Conservation (phyloP, 2,888 invertebrate genomes). For the Molorchus minor region DNA sequence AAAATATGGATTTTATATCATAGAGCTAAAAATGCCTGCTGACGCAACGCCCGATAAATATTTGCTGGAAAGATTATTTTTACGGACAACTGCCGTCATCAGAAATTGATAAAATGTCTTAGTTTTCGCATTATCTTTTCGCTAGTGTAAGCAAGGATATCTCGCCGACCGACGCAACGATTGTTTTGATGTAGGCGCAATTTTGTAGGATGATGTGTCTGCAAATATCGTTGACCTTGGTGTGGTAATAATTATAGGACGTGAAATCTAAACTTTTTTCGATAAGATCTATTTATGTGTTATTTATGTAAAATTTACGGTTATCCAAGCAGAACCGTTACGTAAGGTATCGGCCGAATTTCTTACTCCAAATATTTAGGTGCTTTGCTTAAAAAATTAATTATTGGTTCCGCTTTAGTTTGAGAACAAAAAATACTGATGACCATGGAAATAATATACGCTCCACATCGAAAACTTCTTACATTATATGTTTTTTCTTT, state of each 20-base stretch:
- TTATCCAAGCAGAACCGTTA: neutral
- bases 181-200: conserved; percentile 9
- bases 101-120: conserved; percentile 18
- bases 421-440: neutral
- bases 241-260: neutral
- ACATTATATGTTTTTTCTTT: neutral
- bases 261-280: neutral
- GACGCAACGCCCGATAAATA: conserved; percentile 17
- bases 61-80: conserved; percentile 23
- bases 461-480: neutral
- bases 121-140: conserved; percentile 15
- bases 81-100: conserved; percentile 19
- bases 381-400: neutral
- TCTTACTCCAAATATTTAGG: neutral
- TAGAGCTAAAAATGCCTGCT: conserved; percentile 18
- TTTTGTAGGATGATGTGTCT: conserved; percentile 13
- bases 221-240: conserved; percentile 8
- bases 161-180: conserved; percentile 10
- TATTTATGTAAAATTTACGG: neutral
- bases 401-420: neutral
- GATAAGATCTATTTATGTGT: neutral
- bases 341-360: neutral
- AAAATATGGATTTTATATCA: neutral
- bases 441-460: neutral
- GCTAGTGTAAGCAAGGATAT: conserved; percentile 12